These are phyloP conservation scores for Diogma glabrata DNA, from an alignment of 2,888 invertebrate genomes.

Conservation along the genomic window DNA sequence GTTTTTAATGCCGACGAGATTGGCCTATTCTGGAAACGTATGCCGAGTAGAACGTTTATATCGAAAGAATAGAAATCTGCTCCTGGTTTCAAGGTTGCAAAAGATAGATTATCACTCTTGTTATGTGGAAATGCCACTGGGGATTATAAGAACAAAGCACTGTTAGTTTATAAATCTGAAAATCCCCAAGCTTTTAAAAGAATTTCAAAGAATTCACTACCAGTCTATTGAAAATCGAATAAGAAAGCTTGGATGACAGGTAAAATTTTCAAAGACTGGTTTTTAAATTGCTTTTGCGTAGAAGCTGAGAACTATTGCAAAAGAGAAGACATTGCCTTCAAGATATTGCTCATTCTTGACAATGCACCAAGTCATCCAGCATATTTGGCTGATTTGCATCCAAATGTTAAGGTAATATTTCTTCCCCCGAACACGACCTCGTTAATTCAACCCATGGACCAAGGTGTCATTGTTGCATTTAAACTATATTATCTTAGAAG, in stretches of 20 bases:
- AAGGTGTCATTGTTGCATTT: conserved; percentile 19
- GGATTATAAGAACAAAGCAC: too few relatives aligned
- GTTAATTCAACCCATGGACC: conserved; percentile 20
- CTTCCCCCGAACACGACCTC: conserved; percentile 18
- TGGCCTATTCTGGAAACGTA: conserved; percentile 16
- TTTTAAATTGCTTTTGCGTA: conserved; percentile 19
- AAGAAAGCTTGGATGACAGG: conserved; percentile 20
- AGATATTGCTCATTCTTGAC: conserved; percentile 17
- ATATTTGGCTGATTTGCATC: conserved; percentile 10
- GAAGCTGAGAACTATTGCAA: conserved; percentile 18
- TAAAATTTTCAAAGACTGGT: conserved; percentile 21
- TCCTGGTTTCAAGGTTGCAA: conserved; percentile 21
- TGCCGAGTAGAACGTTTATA: conserved; percentile 3
- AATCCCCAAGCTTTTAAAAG: conserved; percentile 20
- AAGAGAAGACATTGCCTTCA: conserved; percentile 14
- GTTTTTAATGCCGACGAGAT: conserved; percentile 17
- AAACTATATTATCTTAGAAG: conserved; percentile 16
- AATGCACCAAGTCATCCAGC: conserved; percentile 16
- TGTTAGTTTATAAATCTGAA: conserved; percentile 20
- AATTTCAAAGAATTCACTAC: conserved; percentile 15
- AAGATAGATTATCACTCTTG: too few relatives aligned
- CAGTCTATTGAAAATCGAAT: conserved; percentile 20
- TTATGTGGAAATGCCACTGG: too few relatives aligned
- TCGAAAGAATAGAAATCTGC: conserved; percentile 16
- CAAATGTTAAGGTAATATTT: conserved; percentile 12